phyloP scores from a whole-genome alignment of 1,140 invertebrate species.

The Brachionus paranguensis region DNA sequence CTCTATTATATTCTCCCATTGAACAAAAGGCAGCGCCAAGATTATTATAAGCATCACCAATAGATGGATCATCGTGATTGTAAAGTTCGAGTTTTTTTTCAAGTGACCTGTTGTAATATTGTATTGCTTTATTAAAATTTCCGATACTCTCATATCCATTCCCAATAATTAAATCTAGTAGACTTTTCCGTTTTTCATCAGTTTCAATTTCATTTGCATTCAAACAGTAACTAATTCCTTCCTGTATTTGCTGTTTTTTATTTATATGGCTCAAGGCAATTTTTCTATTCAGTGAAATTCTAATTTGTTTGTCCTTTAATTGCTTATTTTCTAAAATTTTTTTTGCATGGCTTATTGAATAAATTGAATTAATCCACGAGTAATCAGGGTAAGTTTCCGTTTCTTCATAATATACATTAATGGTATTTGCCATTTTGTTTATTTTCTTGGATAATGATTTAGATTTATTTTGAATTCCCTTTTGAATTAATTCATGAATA shows the following conservation, averaged over 20 bases:
- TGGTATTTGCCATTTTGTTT: not conserved
- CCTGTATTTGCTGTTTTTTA: not conserved
- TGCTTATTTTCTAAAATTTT: not conserved
- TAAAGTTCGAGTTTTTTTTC: not conserved
- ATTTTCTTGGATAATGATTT: not conserved
- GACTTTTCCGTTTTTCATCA: not conserved
- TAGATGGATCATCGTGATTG: not conserved
- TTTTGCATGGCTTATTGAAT: not conserved
- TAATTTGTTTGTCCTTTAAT: not conserved
- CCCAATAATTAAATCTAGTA: not conserved
- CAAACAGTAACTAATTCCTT: not conserved
- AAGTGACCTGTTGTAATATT: not conserved
- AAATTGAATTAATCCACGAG: not conserved
- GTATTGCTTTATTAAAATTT: not conserved
- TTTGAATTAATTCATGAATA: not conserved
- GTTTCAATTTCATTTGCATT: not conserved
- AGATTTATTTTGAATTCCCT: not conserved
- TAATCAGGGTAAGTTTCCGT: not conserved
- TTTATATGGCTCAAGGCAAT: not conserved
- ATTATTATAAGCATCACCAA: not conserved
- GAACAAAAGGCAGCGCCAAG: not conserved
- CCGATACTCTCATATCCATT: not conserved
- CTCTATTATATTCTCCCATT: not conserved
- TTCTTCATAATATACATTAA: not conserved
- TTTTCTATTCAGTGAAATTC: not conserved